Evolutionary conservation across 2,113 vertebrate genomes (phyloP), one percentile per base, ranked within the genome.

Genomic region (Serinus canaria): DNA sequence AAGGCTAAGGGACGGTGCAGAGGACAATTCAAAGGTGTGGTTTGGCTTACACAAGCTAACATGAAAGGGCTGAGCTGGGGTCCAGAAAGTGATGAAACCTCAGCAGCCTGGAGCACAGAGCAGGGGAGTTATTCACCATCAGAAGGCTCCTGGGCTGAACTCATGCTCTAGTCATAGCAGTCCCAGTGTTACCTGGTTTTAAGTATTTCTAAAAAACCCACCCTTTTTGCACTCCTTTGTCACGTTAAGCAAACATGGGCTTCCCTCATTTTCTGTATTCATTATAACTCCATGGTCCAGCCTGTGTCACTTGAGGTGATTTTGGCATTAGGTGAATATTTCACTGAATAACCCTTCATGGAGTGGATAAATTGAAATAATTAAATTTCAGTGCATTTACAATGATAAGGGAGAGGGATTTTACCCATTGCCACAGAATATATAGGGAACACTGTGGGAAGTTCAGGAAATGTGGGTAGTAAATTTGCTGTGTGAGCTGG

Each of bases 1-100:
- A 81, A 79, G 90, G 76, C 88, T 89, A 22, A 89, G 90, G 90
- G 88, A 89, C 0, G 18, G 81, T 89, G 66, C 89, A 94, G 87
- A 95, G 91, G 87, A 89, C 94, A 73, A 72, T 39, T 89, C 91
- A 76, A 68, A 96, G 81, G 53, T 72, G 83, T 79, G 94, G 84
- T 89, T 92, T 58, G 89, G 89, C 89, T 96, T 82, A 43, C 91
- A 85, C 72, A 87, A 94, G 66, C 87, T 78, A 78, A 95, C 77
- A 91, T 87, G 80, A 87, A 89, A 94, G 89, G 67, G 52, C 14
- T 39, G 67, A 52, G 49, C 0, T 56, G 83, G 92, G 77, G 62
- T 89, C 77, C 91, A 87, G 87, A 89, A 69, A 46, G 69, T n/a
- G 69, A 78, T 91, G 89, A 82, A 78, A 82, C n/a, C 66, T 56